A percentile compares a stretch with the other conserved stretches of the same genome.
phyloP scores from a whole-genome alignment of 30 jellyfish, hydroid and myxozoan genomes.

The Hydractinia symbiolongicarpus region DNA sequence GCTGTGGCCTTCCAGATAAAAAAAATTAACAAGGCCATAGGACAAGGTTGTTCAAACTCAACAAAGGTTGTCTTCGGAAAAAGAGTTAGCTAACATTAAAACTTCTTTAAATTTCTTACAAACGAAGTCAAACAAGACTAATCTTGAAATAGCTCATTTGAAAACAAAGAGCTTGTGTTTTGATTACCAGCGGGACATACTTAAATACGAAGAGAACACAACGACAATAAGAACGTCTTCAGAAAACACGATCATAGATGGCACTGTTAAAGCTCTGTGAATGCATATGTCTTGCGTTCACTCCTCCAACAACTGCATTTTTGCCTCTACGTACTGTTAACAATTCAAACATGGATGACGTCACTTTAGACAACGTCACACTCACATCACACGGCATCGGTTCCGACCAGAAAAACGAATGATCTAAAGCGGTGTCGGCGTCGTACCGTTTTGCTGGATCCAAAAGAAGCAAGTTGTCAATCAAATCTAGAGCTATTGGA shows the following conservation, averaged over 20 bases:
- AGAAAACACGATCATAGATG: constrained; percentile 85
- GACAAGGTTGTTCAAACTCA: too few species aligned
- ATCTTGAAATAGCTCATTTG: too few species aligned
- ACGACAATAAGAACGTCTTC: neutral
- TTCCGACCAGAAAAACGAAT: constrained; percentile 95
- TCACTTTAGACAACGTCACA: constrained; percentile 68
- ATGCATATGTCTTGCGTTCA: constrained; percentile 53
- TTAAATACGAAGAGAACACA: neutral
- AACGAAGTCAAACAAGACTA: too few species aligned
- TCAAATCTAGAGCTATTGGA: constrained; percentile 82
- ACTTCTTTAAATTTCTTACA: too few species aligned
- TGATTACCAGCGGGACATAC: too few species aligned
- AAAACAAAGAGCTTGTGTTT: too few species aligned
- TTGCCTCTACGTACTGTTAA: constrained; percentile 69
- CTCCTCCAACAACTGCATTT: constrained; percentile 22
- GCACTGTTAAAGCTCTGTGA: constrained; percentile 76
- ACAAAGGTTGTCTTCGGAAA: too few species aligned
- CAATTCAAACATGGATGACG: constrained; percentile 93
- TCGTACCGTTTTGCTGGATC: constrained; percentile 93
- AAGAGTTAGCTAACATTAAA: too few species aligned
- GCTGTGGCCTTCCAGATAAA: too few species aligned
- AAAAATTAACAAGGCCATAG: too few species aligned
- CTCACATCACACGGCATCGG: constrained; percentile 96
- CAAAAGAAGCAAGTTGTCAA: constrained; percentile 70
- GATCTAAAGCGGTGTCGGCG: constrained; percentile 95